A percentile compares a stretch with the other conserved stretches of the same genome.
Evolutionary conservation across 2,888 invertebrate genomes (phyloP).

Genomic region (Ditula angustiorana): DNA sequence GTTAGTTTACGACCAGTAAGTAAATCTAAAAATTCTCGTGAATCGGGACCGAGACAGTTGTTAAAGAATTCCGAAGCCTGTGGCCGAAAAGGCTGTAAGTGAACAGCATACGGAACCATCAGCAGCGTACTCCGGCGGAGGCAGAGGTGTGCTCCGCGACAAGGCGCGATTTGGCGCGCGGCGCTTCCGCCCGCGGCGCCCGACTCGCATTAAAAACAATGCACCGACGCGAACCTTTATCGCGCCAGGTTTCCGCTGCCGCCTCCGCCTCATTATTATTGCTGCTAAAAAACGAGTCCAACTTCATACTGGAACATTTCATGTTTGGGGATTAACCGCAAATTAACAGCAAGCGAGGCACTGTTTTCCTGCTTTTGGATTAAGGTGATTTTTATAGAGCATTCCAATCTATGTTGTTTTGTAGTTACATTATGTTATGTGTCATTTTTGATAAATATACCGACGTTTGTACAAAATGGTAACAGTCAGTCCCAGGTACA

Average conservation of each 20-base stretch:
- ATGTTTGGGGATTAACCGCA: not conserved
- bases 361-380: not conserved
- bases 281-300: slow-evolving; percentile 32
- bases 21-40: too few species aligned
- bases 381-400: too few species aligned
- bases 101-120: slow-evolving; percentile 26
- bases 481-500: too few species aligned
- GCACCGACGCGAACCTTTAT: slow-evolving; percentile 56
- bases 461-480: too few species aligned
- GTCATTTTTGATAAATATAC: not conserved
- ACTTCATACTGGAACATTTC: not conserved
- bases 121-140: not conserved
- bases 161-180: slow-evolving; percentile 53
- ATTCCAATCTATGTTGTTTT: too few species aligned
- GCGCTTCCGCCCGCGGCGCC: slow-evolving; percentile 49
- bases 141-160: slow-evolving; percentile 38
- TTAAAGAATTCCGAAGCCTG: too few species aligned
- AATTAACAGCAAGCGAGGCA: not conserved
- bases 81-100: too few species aligned
- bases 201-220: slow-evolving; percentile 52
- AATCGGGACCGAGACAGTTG: too few species aligned
- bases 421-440: too few species aligned
- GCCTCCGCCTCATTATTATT: slow-evolving; percentile 45
- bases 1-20: too few species aligned
- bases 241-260: slow-evolving; percentile 53